Evolutionary conservation across 1,140 invertebrate genomes (phyloP), one percentile per base, ranked within the genome.

Genomic region (Hypsibius dujardini): DNA sequence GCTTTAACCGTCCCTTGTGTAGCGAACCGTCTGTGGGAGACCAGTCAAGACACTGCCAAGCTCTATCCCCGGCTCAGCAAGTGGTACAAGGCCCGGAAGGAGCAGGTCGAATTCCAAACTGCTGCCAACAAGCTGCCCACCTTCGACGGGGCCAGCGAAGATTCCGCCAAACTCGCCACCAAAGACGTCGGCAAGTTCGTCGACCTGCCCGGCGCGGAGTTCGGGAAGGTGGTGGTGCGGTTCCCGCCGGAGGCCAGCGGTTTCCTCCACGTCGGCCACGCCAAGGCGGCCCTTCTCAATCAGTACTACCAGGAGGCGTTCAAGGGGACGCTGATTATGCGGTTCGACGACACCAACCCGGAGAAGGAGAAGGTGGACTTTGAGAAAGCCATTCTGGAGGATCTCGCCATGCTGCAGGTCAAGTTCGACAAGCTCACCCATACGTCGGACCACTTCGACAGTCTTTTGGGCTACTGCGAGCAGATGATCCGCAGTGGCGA

Each of bases 331-430:
- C 83, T 99, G 0, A 91, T 99, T 70, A 94, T 99, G 92, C 84
- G 96, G 75, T 99, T 99, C 82, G 96, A 99, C 83, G 96, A 99
- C 78, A 99, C 96, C 2, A 99, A 99, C 82, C 96, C 96, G 47
- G 95, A 92, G 1, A 99, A 99, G 79, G 96, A 99, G 78, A 92
- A 95, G 78, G 88, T 88, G n/a, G 89, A 98, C 75, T 99, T 95
- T 83, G 96, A 99, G 79, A 86, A 95, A 82, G 85, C 84, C 74
- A 71, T 71, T 74, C 45, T 47, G 42, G 89, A 96, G 80, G 96
- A 99, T 82, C 83, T 99, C 12, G 84, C 87, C 75, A 84, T 95
- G 83, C 79, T 99, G 60, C 84, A 95, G 76, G 88, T 99, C 69
- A 89, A 92, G 75, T 92, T 92, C 1, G 90, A 99, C 80, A 78